A percentile compares a stretch with the other conserved stretches of the same genome.
phyloP scores from a whole-genome alignment of 2,113 vertebrate genomes.

The Circaetus gallicus region DNA sequence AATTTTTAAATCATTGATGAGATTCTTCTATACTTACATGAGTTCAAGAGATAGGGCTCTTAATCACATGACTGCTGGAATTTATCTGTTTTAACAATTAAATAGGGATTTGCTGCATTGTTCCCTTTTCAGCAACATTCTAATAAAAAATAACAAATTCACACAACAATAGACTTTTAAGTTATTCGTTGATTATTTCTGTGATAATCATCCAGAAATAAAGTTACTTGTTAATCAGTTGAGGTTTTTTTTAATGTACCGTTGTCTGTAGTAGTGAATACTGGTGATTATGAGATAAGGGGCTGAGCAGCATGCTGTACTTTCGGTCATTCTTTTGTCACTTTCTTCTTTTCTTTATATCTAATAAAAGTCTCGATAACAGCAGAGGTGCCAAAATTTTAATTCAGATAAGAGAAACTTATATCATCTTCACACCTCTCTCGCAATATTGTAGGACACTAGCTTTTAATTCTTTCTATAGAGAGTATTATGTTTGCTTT shows the following conservation, averaged over 20 bases:
- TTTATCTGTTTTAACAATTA: neutral
- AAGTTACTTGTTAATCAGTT: neutral
- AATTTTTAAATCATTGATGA: neutral
- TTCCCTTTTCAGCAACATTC: neutral
- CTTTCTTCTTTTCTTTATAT: neutral
- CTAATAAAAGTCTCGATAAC: neutral
- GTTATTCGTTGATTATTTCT: neutral
- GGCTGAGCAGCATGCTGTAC: neutral
- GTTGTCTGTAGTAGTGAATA: neutral
- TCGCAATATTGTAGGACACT: neutral
- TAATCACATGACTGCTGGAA: neutral
- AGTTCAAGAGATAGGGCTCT: neutral
- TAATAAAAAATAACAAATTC: neutral
- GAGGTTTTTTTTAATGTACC: neutral
- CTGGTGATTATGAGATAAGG: neutral
- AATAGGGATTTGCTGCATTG: neutral
- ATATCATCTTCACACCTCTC: neutral
- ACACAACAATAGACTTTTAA: neutral
- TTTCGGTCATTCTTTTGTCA: neutral
- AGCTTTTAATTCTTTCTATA: neutral
- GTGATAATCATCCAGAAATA: neutral
- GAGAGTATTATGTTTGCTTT: neutral
- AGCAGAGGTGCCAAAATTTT: neutral
- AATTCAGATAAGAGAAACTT: neutral
- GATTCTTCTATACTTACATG: neutral